phyloP scores from a whole-genome alignment of 2,888 invertebrate species.

The Ophion obscuratus region DNA sequence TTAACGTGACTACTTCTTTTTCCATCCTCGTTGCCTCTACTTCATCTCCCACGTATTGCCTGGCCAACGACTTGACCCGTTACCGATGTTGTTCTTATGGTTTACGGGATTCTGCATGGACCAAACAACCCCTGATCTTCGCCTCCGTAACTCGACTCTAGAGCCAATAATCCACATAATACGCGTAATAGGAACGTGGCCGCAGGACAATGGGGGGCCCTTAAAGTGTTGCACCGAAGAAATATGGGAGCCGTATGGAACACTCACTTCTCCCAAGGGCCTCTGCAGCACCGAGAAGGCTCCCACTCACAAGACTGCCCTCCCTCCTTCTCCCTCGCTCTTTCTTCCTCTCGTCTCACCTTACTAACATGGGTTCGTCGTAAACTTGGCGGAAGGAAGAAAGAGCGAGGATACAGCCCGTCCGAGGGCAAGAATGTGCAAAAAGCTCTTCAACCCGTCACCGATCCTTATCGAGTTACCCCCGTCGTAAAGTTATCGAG shows the following conservation, averaged over 20 bases:
- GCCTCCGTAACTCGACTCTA: conserved; percentile 66
- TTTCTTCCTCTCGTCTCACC: conserved; percentile 56
- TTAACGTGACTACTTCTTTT: conserved; percentile 31
- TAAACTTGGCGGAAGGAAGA: conserved; percentile 63
- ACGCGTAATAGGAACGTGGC: conserved; percentile 69
- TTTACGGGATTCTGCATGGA: conserved; percentile 50
- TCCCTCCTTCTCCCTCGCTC: neutral
- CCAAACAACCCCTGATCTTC: conserved; percentile 51
- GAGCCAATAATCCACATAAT: conserved; percentile 70
- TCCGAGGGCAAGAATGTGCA: conserved; percentile 58
- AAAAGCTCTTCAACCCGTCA: conserved; percentile 61
- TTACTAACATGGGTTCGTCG: conserved; percentile 58
- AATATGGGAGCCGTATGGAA: conserved; percentile 64
- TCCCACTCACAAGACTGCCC: conserved; percentile 36
- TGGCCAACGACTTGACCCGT: conserved; percentile 2
- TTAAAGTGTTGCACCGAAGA: conserved; percentile 66
- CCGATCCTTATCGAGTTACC: conserved; percentile 65
- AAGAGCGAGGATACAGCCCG: conserved; percentile 50
- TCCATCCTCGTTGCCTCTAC: conserved; percentile 25
- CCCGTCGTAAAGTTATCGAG: conserved; percentile 69
- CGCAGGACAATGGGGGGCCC: conserved; percentile 68
- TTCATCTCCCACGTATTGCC: neutral
- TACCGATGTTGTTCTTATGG: conserved; percentile 40
- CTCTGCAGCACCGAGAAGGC: conserved; percentile 29
- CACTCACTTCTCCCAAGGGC: conserved; percentile 42